Percentiles rank a stretch among this genome's conserved stretches.
Evolutionary conservation across 2,888 invertebrate species (phyloP).

Genomic region (Thecophora atra): DNA sequence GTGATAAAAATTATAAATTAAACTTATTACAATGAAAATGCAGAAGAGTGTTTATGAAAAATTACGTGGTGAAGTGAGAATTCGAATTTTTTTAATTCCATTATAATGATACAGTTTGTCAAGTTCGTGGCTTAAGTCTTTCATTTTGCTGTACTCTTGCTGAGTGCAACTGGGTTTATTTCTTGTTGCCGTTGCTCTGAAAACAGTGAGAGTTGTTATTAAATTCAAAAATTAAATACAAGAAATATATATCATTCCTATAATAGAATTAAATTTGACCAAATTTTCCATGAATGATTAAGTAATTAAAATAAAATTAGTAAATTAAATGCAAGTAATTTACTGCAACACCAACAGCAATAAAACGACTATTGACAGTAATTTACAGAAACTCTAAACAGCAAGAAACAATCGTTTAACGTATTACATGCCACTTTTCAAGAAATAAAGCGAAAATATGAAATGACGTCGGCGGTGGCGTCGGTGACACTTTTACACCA

Average conservation of each 20-base stretch:
- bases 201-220: too few relatives aligned
- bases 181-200: neutral
- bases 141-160: slow-evolving; percentile 4
- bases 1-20: too few relatives aligned
- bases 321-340: neutral
- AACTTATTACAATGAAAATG: too few relatives aligned
- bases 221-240: too few relatives aligned
- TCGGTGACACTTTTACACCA: slow-evolving; percentile 25
- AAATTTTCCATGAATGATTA: too few relatives aligned
- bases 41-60: neutral
- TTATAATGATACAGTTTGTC: neutral
- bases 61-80: neutral
- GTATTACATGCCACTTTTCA: slow-evolving; percentile 20
- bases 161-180: slow-evolving; percentile 12
- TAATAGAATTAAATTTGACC: too few relatives aligned
- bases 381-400: neutral
- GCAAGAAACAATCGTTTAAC: slow-evolving; percentile 5
- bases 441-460: slow-evolving; percentile 22
- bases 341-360: neutral
- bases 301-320: too few relatives aligned
- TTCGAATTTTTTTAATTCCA: neutral
- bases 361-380: too few relatives aligned
- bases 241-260: too few relatives aligned
- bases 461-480: slow-evolving; percentile 7
- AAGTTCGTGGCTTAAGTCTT: slow-evolving; percentile 29